phyloP scores from a whole-genome alignment of 2,888 invertebrate species.

The Brachyptera risi region DNA sequence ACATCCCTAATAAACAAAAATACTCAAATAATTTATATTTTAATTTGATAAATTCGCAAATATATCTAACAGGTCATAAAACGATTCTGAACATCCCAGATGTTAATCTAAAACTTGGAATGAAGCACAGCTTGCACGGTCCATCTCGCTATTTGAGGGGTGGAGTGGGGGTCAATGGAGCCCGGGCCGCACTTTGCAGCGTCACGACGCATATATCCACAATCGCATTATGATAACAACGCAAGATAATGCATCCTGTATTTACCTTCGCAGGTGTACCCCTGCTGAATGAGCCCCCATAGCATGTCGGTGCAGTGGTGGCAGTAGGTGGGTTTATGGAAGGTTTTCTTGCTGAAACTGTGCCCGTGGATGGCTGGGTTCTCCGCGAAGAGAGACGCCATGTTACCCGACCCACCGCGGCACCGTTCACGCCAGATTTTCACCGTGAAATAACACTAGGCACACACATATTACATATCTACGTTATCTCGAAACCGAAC shows the following conservation, averaged over 20 bases:
- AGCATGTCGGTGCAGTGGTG: conserved; percentile 99
- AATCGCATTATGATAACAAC: conserved; percentile 20
- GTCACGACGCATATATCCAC: conserved; percentile 10
- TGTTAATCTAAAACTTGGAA: conserved; percentile 11
- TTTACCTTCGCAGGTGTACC: conserved; percentile 90
- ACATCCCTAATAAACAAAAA: too few relatives aligned
- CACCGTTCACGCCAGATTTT: conserved; percentile 58
- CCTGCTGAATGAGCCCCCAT: conserved; percentile 99
- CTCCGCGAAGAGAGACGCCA: conserved; percentile 54
- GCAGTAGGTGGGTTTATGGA: conserved; percentile 99
- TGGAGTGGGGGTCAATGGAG: conserved; percentile 23
- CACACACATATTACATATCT: conserved; percentile 50
- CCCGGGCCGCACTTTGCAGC: conserved; percentile 22
- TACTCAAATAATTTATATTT: too few relatives aligned
- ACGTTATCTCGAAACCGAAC: conserved; percentile 56
- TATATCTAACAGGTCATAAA: not conserved
- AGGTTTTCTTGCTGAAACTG: conserved; percentile 99
- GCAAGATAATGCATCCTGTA: conserved; percentile 31
- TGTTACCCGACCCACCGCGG: conserved; percentile 55
- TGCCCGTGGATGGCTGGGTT: conserved; percentile 72
- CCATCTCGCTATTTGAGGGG: conserved; percentile 16
- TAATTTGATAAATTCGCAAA: too few relatives aligned
- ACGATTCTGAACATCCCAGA: not conserved
- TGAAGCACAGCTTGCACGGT: conserved; percentile 15
- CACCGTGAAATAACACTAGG: conserved; percentile 53